Base-by-base conservation (phyloP, 64 coral and sea anemone species). In the Pocillopora damicornis region DNA sequence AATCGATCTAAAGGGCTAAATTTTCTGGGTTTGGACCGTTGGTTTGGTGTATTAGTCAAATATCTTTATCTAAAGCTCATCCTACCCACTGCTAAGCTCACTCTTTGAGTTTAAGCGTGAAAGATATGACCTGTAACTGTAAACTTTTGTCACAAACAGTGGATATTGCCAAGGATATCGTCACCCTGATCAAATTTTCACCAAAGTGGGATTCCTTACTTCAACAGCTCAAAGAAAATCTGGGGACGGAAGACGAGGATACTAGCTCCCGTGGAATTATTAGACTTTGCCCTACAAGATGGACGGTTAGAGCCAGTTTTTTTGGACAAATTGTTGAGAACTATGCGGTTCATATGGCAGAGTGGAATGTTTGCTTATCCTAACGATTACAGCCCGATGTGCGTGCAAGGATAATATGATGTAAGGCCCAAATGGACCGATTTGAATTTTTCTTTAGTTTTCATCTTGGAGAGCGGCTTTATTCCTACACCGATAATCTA, bases 271-370 rank as follows among this genome's bases (percentile, higher is more conserved):
- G 37, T 86, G 66, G 83, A 86, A 86, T 72, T 74, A 85, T 15
- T 86, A 5, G 83, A 74, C 66, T 74, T 86, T 74, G 15, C 72
- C 25, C 42, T 66, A 84, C 25, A 64, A 89, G 22, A 63, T 91
- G 82, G 90, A 88, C 86, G 64, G 86, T 93, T 84, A 88, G 91
- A 75, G 91, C 86, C 82, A 71, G 83, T 76, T 89, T 79, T 84
- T 93, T 93, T 68, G 61, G 69, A 76, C 81, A 79, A 79, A 93
- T 89, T 73, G 58, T 93, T 61, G 79, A 93, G 83, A 93, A 93
- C 73, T 93, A 88, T 59, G 91, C 79, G 45, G 81, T 65, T 77
- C 83, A 87, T 76, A 78, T 87, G 74, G 75, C 75, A 75, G 86
- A 76, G 17, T 93, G 91, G 91, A 68, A 88, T 57, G 18, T 63